Evolutionary conservation across 2,888 invertebrate species (phyloP), one percentile per base, ranked within the genome.

Genomic region (Clunio marinus): DNA sequence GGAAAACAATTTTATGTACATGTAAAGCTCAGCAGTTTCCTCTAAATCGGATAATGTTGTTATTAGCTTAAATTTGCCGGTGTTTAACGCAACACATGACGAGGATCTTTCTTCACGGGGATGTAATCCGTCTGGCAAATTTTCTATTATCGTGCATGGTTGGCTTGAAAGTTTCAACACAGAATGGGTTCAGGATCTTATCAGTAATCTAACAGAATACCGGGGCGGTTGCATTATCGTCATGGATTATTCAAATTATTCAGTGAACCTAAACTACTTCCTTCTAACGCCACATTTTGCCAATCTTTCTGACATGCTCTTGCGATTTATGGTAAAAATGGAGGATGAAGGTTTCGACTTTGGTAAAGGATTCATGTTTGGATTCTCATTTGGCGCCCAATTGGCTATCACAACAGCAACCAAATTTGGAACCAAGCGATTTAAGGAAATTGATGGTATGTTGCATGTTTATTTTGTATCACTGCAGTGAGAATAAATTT

Each of bases 381-480:
- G 78, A n/a, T 78, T 78, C 55, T 78, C 78, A 68, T 76, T 75
- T 69, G 78, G 78, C 13, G 78, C 77, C 0, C 77, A 77, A 70
- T 58, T 78, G 25, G 78, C 76, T 0, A 74, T 75, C 0, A 73
- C 75, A 17, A 74, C 77, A 2, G 78, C 77, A 0, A 73, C 73
- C 2, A 69, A 70, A 0, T 69, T 77, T 27, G 73, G 73, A 3
- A 72, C 73, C 1, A 66, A 69, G 2, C 70, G 71, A 2, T 71
- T 78, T 4, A 72, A 76, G 58, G 75, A 75, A 71, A 77, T 78
- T 59, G 78, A 78, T 69, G 76, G 78, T 78, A 71, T 72, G 72
- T 8, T 5, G 7, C 17, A 10, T 3, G 59, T n/a, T 55, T 24
- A n/a, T n/a, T n/a, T n/a, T 55, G 10, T 7, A 24, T 22, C 24